Base-by-base conservation (phyloP, 2,888 invertebrate genomes). In the Pachydiplax longipennis region DNA sequence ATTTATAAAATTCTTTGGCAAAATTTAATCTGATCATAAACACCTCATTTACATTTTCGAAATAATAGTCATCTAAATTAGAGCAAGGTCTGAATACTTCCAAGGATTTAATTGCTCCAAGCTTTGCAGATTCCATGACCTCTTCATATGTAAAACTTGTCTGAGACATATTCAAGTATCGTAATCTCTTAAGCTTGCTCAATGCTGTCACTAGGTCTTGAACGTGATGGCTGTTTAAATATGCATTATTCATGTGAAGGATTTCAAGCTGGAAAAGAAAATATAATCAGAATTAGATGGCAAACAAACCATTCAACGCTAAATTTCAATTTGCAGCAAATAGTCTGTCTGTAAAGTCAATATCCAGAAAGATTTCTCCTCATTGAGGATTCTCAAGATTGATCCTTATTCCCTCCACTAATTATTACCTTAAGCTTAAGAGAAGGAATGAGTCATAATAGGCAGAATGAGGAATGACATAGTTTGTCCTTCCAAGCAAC, bases 101-200 rank as follows among this genome's bases (percentile, higher is more conserved):
- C n/a, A 87, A 31, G 0, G 87, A 40, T n/a, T 61, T 87, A 37
- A 87, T 87, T 18, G 87, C 31, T n/a, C 87, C 87, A 8, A 87
- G 87, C 37, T 58, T 58, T 37, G 87, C 37, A 35, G 61, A 13
- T 12, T 87, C 87, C 87, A 87, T 87, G n/a, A 87, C 12, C 40
- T 87, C 87, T 65, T 87, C 87, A n/a, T 37, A 37, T 12, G 58
- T 61, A 61, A 87, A 61, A 37, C 37, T 37, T 12, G 87, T 61
- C 87, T 87, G 87, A 6, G 61, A 65, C 87, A 87, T 87, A 37
- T 61, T 87, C 18, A 87, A 87, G 18, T 87, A 87, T 31, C 61
- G 18, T n/a, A 87, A 40, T 18, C 87, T 87, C 87, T 87, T 87
- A 1, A 37, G 37, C 61, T 87, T 61, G n/a, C 61, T 37, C 22